phyloP scores from a whole-genome alignment of 1,140 invertebrate genomes.

The Neotoxoptera formosana region DNA sequence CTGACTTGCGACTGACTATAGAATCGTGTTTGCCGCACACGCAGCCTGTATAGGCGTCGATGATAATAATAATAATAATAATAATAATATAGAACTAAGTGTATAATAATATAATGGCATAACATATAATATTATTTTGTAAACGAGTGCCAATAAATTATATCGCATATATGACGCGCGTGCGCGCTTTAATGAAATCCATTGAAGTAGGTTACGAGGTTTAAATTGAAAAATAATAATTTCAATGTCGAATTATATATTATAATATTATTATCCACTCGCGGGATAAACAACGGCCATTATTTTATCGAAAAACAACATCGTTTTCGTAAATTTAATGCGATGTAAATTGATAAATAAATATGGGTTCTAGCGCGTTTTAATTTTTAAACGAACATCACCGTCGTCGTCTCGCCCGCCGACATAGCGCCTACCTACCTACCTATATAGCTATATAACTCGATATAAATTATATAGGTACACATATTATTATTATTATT shows the following conservation, averaged over 20 bases:
- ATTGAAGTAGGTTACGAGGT: background rate
- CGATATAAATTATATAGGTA: background rate
- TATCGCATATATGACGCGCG: too few relatives aligned
- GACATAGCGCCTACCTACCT: background rate
- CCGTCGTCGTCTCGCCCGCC: too few relatives aligned
- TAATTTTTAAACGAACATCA: background rate
- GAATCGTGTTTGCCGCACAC: background rate
- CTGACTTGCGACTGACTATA: too few relatives aligned
- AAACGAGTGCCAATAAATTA: background rate
- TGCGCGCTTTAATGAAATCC: background rate
- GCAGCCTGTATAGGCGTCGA: background rate
- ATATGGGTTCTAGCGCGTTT: background rate
- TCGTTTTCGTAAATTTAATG: background rate
- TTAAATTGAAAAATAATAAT: background rate
- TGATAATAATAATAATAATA: too few relatives aligned
- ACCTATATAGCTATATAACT: too few relatives aligned
- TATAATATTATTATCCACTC: background rate
- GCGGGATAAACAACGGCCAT: background rate
- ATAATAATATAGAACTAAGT: background rate
- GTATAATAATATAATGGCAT: background rate
- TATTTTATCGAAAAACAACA: conserved; percentile 1
- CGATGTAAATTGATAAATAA: background rate
- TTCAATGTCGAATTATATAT: too few relatives aligned
- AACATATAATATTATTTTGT: too few relatives aligned
- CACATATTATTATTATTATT: too few relatives aligned